phyloP scores from a whole-genome alignment of 2,888 invertebrate species.

The Xiphydria camelus region DNA sequence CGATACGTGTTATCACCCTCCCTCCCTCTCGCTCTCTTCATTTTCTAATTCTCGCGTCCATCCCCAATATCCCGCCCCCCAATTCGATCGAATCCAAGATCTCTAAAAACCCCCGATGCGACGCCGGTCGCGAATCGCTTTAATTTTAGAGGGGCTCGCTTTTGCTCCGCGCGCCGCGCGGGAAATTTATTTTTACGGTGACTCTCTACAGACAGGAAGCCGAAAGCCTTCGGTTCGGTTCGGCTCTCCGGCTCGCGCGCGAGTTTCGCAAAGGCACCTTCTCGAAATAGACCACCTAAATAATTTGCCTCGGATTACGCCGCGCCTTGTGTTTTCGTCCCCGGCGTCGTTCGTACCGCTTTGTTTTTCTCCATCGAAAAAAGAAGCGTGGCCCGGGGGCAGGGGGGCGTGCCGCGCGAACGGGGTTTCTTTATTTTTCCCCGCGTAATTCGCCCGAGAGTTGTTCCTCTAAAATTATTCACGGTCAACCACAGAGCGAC shows the following conservation, averaged over 20 bases:
- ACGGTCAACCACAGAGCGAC: too few relatives aligned
- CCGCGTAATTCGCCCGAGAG: too few relatives aligned
- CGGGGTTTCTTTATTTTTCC: slow-evolving; percentile 1
- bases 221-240: slow-evolving; percentile 32
- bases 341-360: too few relatives aligned
- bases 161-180: too few relatives aligned
- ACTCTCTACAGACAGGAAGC: slow-evolving; percentile 32
- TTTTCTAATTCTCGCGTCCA: too few relatives aligned
- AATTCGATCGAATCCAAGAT: too few relatives aligned
- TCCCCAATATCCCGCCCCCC: too few relatives aligned
- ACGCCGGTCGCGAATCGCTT: not conserved
- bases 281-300: slow-evolving; percentile 59
- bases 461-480: too few relatives aligned
- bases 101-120: not conserved
- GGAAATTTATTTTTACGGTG: slow-evolving; percentile 49
- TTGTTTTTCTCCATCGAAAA: too few relatives aligned
- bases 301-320: slow-evolving; percentile 57
- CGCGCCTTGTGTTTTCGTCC: slow-evolving; percentile 24
- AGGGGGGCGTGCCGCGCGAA: slow-evolving; percentile 15
- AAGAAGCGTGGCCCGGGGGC: too few relatives aligned
- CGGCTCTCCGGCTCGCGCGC: slow-evolving; percentile 36
- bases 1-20: too few relatives aligned
- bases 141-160: slow-evolving; percentile 4
- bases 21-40: too few relatives aligned
- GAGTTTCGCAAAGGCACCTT: slow-evolving; percentile 59